Conservation (phyloP, 2,113 vertebrate species). For the Xiphias gladius region DNA sequence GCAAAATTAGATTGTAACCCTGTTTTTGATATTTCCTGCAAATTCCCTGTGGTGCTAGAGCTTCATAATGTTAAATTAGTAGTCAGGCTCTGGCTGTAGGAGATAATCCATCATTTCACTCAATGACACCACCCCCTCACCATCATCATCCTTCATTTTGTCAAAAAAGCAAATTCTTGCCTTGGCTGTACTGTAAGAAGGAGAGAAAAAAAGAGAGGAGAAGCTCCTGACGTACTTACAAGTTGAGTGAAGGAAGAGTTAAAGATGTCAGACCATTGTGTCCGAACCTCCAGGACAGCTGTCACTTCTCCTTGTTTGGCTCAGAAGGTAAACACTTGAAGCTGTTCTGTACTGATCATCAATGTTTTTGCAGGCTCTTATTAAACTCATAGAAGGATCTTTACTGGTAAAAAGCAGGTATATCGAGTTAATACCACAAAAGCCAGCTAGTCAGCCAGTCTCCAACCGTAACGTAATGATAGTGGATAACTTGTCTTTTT, state of each 20-base stretch:
- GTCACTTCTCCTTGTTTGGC: neutral
- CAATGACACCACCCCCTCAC: constrained; percentile 45
- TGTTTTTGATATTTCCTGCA: constrained; percentile 76
- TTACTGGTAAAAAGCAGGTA: neutral
- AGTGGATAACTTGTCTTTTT: neutral
- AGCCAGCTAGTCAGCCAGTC: constrained; percentile 6
- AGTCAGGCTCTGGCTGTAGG: constrained; percentile 76
- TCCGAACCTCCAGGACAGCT: constrained; percentile 2
- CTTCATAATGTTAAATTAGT: constrained; percentile 82
- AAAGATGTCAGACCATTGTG: neutral
- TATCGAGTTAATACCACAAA: neutral
- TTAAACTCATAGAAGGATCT: neutral
- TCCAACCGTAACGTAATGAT: neutral
- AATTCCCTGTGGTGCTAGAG: constrained; percentile 82
- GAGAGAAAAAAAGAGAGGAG: neutral
- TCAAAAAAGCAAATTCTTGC: constrained; percentile 78
- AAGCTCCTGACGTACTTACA: no score
- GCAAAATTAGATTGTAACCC: constrained; percentile 78
- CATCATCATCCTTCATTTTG: constrained; percentile 66
- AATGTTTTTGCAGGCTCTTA: neutral
- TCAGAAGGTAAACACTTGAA: neutral
- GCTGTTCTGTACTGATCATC: neutral
- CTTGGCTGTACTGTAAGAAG: constrained; percentile 59
- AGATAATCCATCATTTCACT: constrained; percentile 88
- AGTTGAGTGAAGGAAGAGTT: neutral